These are phyloP conservation scores for Charadrius vociferus DNA, from an alignment of 2,113 vertebrate species.

Conservation along the genomic window DNA sequence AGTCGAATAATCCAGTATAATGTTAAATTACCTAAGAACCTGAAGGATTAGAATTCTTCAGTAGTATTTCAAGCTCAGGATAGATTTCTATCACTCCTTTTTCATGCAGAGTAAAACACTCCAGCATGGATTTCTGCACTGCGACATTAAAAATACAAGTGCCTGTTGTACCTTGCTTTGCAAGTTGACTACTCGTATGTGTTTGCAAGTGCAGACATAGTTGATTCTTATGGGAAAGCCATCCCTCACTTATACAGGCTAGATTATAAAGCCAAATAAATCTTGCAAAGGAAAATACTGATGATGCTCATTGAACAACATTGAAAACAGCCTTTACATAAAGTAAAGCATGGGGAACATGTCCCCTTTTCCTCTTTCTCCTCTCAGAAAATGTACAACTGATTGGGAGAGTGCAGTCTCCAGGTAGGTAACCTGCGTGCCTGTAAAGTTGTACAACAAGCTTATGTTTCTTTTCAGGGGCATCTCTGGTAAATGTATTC, in stretches of 20 bases:
- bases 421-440: neutral
- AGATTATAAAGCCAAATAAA: neutral
- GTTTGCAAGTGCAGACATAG: neutral
- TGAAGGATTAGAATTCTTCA: neutral
- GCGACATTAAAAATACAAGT: neutral
- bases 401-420: neutral
- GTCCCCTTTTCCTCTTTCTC: neutral
- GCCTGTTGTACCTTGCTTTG: neutral
- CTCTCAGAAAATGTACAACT: neutral
- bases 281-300: neutral
- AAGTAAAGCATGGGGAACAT: neutral
- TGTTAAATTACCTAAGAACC: neutral
- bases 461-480: neutral
- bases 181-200: neutral
- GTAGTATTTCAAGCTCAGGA: neutral
- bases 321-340: neutral
- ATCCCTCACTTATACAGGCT: neutral
- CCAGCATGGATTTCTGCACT: neutral
- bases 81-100: neutral
- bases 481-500: slow-evolving; percentile 6
- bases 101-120: neutral
- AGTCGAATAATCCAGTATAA: neutral
- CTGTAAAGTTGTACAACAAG: neutral
- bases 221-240: neutral
- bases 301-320: neutral